phyloP scores from a whole-genome alignment of 2,888 invertebrate genomes.

The Marronus borbonicus region DNA sequence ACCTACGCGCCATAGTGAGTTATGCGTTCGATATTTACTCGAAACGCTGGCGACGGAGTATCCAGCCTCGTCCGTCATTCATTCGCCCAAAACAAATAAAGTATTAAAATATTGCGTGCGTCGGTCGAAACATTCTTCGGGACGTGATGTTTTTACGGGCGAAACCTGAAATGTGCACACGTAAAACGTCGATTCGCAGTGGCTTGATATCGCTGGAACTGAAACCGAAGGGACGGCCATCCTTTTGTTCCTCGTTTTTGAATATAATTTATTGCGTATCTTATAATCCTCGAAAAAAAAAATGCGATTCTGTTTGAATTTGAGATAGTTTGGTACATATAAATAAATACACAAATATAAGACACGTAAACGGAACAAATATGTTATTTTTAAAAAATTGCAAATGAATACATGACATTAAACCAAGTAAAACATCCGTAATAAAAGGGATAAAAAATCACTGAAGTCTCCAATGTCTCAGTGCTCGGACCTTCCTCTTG shows the following conservation, averaged over 20 bases:
- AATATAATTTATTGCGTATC: constrained; percentile 11
- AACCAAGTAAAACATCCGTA: too few species aligned
- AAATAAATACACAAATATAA: too few species aligned
- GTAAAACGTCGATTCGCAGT: neutral
- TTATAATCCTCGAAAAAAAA: constrained; percentile 1
- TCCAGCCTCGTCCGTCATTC: constrained; percentile 17
- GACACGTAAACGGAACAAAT: too few species aligned
- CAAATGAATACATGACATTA: too few species aligned
- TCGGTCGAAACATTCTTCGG: constrained; percentile 21
- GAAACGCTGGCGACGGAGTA: constrained; percentile 8
- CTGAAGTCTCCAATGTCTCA: too few species aligned
- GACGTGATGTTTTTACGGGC: constrained; percentile 27
- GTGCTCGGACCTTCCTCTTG: too few species aligned
- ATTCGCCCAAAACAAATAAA: constrained; percentile 20
- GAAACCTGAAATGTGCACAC: constrained; percentile 5
- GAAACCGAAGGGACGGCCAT: neutral
- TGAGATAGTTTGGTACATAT: too few species aligned
- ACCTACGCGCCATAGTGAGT: constrained; percentile 4
- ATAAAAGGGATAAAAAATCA: too few species aligned
- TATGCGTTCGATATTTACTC: constrained; percentile 41
- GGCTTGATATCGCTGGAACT: neutral
- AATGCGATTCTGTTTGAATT: neutral
- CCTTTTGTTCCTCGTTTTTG: neutral
- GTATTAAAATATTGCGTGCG: constrained; percentile 33
- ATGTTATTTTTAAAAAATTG: too few species aligned